Percentiles rank a stretch among this genome's conserved stretches.
These are phyloP conservation scores for Proterorhinus semilunaris DNA, from an alignment of 2,113 vertebrate genomes.

Conservation along the genomic window DNA sequence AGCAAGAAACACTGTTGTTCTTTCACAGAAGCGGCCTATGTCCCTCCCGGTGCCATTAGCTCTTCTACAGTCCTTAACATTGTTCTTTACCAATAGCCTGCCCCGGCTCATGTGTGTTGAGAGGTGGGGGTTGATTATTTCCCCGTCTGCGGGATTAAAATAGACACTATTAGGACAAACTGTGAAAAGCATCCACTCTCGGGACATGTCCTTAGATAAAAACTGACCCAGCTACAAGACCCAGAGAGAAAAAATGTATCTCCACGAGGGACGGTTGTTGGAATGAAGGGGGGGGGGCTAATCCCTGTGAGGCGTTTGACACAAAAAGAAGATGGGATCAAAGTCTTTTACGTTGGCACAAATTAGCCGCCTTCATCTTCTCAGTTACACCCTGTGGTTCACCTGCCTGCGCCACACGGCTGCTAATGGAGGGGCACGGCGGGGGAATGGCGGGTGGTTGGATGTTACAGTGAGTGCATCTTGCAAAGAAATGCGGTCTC, in stretches of 20 bases:
- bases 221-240: constrained; percentile 45
- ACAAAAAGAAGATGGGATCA: constrained; percentile 29
- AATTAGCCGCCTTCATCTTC: constrained; percentile 18
- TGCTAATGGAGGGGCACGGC: background rate
- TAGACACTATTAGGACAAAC: constrained; percentile 47
- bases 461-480: background rate
- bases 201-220: constrained; percentile 29
- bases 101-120: constrained; percentile 1
- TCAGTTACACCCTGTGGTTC: constrained; percentile 7
- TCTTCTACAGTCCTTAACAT: background rate
- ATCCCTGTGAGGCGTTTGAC: constrained; percentile 29
- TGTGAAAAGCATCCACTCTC: constrained; percentile 56
- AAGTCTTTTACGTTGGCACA: constrained; percentile 13
- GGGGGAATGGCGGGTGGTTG: background rate
- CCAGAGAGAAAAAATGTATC: constrained; percentile 58
- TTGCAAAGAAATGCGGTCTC: background rate
- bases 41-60: constrained; percentile 6
- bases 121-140: constrained; percentile 20
- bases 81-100: constrained; percentile 3
- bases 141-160: constrained; percentile 48
- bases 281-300: constrained; percentile 44
- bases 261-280: constrained; percentile 51
- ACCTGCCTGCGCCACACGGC: constrained; percentile 2
- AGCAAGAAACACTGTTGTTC: background rate
- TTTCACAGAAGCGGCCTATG: background rate